Evolutionary conservation across 2,797 vertebrate species (phyloP).

Genomic region (Phoebastria nigripes): DNA sequence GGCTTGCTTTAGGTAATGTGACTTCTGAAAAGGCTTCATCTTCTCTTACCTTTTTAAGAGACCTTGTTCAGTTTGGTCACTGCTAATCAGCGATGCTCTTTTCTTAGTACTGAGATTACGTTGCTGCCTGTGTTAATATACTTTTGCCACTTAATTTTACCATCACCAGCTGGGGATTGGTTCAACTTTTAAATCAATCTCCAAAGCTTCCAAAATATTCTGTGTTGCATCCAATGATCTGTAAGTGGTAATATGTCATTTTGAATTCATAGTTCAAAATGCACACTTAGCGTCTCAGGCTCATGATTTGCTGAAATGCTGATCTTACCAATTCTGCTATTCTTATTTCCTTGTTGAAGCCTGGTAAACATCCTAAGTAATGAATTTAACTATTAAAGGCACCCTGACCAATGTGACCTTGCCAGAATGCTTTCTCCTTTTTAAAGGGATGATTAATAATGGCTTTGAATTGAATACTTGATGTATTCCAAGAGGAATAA

Average conservation of each 20-base stretch:
- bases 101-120: background rate
- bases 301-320: background rate
- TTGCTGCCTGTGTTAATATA: background rate
- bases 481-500: background rate
- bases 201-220: background rate
- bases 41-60: background rate
- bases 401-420: background rate
- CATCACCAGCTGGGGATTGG: background rate
- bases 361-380: background rate
- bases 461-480: background rate
- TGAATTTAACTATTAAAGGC: background rate
- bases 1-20: background rate
- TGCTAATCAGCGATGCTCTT: background rate
- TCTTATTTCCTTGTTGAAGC: background rate
- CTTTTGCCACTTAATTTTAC: background rate
- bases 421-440: background rate
- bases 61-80: background rate
- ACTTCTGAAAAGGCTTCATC: background rate
- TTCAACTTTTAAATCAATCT: background rate
- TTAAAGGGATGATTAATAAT: background rate
- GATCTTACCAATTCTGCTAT: background rate
- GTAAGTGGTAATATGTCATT: background rate
- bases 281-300: background rate
- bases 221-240: background rate
- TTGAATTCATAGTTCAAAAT: background rate